A percentile compares a stretch with the other conserved stretches of the same genome.
Evolutionary conservation across 1,140 invertebrate species (phyloP).

Genomic region (Lithobius niger): DNA sequence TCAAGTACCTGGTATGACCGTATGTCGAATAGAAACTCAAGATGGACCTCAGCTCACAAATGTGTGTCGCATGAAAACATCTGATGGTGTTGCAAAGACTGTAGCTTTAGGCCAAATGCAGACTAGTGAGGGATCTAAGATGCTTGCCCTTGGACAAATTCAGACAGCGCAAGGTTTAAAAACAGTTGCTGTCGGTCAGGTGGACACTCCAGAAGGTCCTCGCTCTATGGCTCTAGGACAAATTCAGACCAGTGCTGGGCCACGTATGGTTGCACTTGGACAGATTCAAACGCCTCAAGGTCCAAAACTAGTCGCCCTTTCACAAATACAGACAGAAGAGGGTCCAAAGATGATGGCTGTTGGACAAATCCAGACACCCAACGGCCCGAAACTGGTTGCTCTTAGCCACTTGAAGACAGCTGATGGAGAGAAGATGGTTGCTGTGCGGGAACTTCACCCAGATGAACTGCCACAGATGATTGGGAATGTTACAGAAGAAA

Average conservation of each 20-base stretch:
- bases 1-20: background rate
- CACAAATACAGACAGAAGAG: conserved; percentile 23
- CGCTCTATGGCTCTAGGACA: background rate
- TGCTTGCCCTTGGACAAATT: conserved; percentile 48
- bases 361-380: conserved; percentile 16
- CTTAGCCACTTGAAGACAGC: background rate
- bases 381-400: conserved; percentile 8
- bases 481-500: too few relatives aligned
- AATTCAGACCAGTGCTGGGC: conserved; percentile 13
- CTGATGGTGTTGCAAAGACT: conserved; percentile 16
- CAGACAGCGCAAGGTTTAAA: conserved; percentile 40
- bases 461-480: background rate
- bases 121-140: conserved; percentile 47
- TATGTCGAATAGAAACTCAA: background rate
- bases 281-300: conserved; percentile 20
- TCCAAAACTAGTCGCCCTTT: conserved; percentile 25
- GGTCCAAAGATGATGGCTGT: conserved; percentile 23
- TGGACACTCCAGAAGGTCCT: background rate
- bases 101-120: conserved; percentile 15
- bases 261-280: conserved; percentile 16
- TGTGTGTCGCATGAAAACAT: conserved; percentile 12
- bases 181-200: conserved; percentile 41
- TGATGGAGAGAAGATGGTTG: conserved; percentile 1
- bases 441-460: background rate
- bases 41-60: background rate